Evolutionary conservation across 2,888 invertebrate species (phyloP).

Genomic region (Thecophora atra): DNA sequence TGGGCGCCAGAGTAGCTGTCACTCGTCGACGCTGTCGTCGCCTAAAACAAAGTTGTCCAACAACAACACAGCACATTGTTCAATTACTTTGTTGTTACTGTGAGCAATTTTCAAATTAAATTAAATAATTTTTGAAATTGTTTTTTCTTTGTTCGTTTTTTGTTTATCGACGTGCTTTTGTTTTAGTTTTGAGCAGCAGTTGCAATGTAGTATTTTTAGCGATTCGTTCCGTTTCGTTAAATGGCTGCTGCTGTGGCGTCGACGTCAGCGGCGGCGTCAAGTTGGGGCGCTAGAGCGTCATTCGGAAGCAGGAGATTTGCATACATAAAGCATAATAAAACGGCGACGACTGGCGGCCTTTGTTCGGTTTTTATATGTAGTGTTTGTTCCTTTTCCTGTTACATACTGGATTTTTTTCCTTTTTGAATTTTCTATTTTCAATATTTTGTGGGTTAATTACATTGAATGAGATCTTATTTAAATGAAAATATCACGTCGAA

Average conservation of each 20-base stretch:
- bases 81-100: background rate
- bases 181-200: background rate
- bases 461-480: background rate
- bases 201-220: background rate
- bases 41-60: background rate
- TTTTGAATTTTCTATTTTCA: constrained; percentile 3
- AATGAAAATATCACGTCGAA: background rate
- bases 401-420: constrained; percentile 6
- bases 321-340: constrained; percentile 20
- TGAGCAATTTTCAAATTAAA: background rate
- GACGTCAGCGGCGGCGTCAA: no score
- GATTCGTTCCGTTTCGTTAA: constrained; percentile 17
- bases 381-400: background rate
- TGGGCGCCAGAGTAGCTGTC: constrained; percentile 16
- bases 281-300: constrained; percentile 28
- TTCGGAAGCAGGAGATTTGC: background rate
- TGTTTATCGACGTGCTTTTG: background rate
- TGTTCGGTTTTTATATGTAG: constrained; percentile 10
- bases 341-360: background rate
- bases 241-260: background rate
- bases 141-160: background rate
- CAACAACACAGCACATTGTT: background rate
- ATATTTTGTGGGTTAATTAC: constrained; percentile 15
- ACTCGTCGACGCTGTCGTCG: no score
- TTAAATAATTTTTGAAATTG: background rate